These are phyloP conservation scores for Oegoconia quadripuncta DNA, from an alignment of 2,888 invertebrate genomes.

Conservation along the genomic window DNA sequence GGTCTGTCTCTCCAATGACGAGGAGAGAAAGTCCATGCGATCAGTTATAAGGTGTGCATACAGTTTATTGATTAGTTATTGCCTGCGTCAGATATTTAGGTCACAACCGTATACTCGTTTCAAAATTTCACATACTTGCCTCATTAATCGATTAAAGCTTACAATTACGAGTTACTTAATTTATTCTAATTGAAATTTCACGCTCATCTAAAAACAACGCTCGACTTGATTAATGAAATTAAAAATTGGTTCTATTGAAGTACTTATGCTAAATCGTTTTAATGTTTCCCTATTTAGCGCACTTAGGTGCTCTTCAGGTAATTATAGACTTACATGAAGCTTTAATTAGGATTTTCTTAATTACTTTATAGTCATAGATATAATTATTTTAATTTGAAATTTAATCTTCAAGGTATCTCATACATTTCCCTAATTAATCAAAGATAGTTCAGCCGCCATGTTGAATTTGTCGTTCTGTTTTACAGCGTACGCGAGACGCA, in stretches of 20 bases:
- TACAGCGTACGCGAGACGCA: slow-evolving; percentile 95
- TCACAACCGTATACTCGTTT: slow-evolving; percentile 15
- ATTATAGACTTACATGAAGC: slow-evolving; percentile 45
- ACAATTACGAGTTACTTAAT: slow-evolving; percentile 23
- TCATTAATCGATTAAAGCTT: slow-evolving; percentile 29
- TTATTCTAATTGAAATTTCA: slow-evolving; percentile 38
- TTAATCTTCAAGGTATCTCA: not conserved
- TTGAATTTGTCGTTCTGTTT: slow-evolving; percentile 20
- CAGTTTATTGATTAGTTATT: slow-evolving; percentile 39
- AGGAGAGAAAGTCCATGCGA: slow-evolving; percentile 79
- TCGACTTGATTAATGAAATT: slow-evolving; percentile 21
- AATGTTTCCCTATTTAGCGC: slow-evolving; percentile 72
- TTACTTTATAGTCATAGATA: no score
- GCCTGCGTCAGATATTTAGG: slow-evolving; percentile 27
- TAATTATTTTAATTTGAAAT: not conserved
- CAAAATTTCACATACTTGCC: not conserved
- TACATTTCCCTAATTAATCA: not conserved
- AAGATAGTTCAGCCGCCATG: slow-evolving; percentile 11
- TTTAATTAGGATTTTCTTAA: slow-evolving; percentile 5
- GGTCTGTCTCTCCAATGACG: slow-evolving; percentile 74
- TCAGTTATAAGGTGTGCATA: slow-evolving; percentile 82
- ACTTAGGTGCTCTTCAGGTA: slow-evolving; percentile 73
- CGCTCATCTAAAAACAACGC: slow-evolving; percentile 28
- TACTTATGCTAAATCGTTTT: slow-evolving; percentile 39
- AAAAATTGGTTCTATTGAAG: slow-evolving; percentile 26